Conservation (phyloP, 2,888 invertebrate genomes). For the Agonum fuliginosum region DNA sequence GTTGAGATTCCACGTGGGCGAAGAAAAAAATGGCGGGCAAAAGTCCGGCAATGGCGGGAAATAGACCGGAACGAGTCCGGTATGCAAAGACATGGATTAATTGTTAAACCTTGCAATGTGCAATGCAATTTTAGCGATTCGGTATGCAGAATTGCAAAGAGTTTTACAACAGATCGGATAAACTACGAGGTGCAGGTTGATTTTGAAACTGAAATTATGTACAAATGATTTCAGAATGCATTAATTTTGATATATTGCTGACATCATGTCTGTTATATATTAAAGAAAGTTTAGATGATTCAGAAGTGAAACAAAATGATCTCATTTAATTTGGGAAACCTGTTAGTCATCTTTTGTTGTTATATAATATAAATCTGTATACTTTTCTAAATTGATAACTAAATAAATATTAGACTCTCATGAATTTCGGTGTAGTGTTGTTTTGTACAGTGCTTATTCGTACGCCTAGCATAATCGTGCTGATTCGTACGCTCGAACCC, state of each 20-base stretch:
- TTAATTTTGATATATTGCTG: neutral
- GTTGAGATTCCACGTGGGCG: neutral
- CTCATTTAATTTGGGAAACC: neutral
- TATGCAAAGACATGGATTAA: neutral
- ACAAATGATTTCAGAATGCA: no score
- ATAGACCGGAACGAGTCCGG: conserved; percentile 7
- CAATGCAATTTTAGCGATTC: neutral
- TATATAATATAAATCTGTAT: no score
- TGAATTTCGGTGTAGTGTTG: no score
- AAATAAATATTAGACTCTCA: no score
- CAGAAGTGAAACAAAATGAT: neutral
- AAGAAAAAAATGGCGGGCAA: neutral
- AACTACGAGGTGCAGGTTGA: no score
- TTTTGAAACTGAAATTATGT: neutral
- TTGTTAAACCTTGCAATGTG: neutral
- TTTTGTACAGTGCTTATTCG: no score
- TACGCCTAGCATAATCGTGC: no score
- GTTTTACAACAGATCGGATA: no score
- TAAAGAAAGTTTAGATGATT: neutral
- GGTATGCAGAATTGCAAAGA: no score
- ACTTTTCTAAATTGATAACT: no score
- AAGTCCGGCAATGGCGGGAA: neutral
- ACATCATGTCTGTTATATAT: neutral
- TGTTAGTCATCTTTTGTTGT: no score
- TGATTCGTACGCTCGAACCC: no score